Evolutionary conservation across 2,797 vertebrate species (phyloP).

Genomic region (Peromyscus nudipes): DNA sequence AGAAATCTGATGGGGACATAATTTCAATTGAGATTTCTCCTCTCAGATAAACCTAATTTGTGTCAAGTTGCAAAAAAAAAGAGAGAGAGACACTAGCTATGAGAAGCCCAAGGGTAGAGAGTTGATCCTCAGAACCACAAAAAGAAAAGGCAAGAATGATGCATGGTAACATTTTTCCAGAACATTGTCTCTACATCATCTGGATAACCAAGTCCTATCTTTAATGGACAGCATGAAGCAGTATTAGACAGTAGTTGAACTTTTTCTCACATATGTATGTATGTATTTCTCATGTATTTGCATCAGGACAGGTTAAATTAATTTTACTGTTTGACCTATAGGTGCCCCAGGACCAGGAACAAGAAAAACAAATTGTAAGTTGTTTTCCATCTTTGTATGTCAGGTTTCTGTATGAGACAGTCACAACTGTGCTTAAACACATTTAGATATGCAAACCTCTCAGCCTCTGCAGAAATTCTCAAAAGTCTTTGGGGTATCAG

Average conservation of each 20-base stretch:
- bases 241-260: neutral
- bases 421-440: neutral
- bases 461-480: neutral
- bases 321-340: constrained; percentile 37
- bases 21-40: neutral
- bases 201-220: neutral
- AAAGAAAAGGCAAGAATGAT: neutral
- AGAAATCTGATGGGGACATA: neutral
- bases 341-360: constrained; percentile 58
- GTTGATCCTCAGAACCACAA: neutral
- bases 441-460: neutral
- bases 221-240: neutral
- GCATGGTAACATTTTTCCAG: neutral
- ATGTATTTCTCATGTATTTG: neutral
- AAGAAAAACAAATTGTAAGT: constrained; percentile 75
- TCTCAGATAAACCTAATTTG: neutral
- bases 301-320: neutral
- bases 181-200: constrained; percentile 2
- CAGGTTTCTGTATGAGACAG: neutral
- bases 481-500: neutral
- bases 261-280: neutral
- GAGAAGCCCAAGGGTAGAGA: neutral
- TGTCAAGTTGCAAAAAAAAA: neutral
- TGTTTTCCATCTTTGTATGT: neutral
- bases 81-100: neutral